Base-by-base conservation (phyloP, 1,140 invertebrate species). In the Panagrolaimus sp. region DNA sequence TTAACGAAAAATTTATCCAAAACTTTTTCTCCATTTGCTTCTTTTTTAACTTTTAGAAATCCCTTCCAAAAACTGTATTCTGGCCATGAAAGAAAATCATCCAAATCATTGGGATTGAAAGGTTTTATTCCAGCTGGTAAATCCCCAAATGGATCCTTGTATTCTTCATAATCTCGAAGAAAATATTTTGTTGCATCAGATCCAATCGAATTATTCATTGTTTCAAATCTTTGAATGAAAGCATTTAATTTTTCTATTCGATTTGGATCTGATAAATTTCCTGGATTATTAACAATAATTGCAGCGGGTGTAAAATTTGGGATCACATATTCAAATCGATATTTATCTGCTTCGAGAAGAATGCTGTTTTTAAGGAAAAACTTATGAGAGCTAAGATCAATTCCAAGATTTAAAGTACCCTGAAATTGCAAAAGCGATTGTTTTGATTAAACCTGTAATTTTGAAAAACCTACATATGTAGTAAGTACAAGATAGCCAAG, bases 21-120 rank as follows among this genome's bases (percentile, higher is more conserved):
- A 25, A 23, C 0, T 5, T 48, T 25, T 63, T 63, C 44, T 42
- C 23, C 23, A 25, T 1, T 27, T 9, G 5, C 16, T 13, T 16
- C 38, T 8, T 1, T 66, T 9, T 16, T 25, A 47, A 20, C 44
- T 46, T 66, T 23, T 31, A 70, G 13, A 62, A 70, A 70, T 11
- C 68, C 68, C 7, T 42, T 43, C 68, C 68, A 70, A 43, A 44
- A 70, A 2, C 66, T 45, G 69, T 70, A 70, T 46, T 70, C 68
- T 11, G 68, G 68, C 68, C 68, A 70, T 8, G 9, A 13, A 4
- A 70, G n/a, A 43, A 70, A 70, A 9, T 38, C 23, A 64, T 70
- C 68, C 65, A 70, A 61, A 27, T 67, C 45, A 0, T 51, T 25
- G 1, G 31, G 13, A 27, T 70, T 38, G 16, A 69, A 69, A n/a